Percentiles rank a stretch among this genome's conserved stretches.
These are phyloP conservation scores for Carposina sasakii DNA, from an alignment of 1,140 invertebrate genomes.

Conservation along the genomic window DNA sequence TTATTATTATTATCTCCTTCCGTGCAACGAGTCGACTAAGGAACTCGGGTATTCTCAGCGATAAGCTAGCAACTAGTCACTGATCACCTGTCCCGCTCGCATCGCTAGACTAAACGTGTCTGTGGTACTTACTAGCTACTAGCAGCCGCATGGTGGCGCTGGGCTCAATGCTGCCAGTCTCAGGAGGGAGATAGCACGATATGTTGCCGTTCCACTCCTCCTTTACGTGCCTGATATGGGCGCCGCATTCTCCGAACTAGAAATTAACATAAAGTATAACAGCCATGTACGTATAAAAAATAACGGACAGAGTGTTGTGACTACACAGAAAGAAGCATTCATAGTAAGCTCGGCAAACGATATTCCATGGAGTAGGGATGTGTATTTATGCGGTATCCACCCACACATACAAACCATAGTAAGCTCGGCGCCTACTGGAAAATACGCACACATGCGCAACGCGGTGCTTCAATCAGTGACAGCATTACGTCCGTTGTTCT, in stretches of 20 bases:
- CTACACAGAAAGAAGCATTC: background rate
- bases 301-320: background rate
- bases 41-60: too few species aligned
- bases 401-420: background rate
- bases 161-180: constrained; percentile 69
- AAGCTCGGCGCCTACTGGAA: background rate
- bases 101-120: too few species aligned
- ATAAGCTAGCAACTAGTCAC: too few species aligned
- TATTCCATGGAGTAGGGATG: background rate
- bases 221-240: constrained; percentile 75
- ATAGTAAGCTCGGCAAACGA: background rate
- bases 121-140: constrained; percentile 79
- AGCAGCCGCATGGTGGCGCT: constrained; percentile 75
- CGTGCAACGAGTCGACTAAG: too few species aligned
- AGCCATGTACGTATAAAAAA: background rate
- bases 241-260: constrained; percentile 79
- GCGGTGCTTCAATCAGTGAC: too few species aligned
- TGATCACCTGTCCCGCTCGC: too few species aligned
- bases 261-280: constrained; percentile 9
- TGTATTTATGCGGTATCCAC: background rate
- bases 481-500: too few species aligned
- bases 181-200: constrained; percentile 75
- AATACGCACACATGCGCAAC: too few species aligned
- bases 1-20: too few species aligned
- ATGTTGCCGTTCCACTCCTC: constrained; percentile 79